Base-by-base conservation (phyloP, 35 echinoderm and acorn worm genomes). In the Lytechinus pictus region DNA sequence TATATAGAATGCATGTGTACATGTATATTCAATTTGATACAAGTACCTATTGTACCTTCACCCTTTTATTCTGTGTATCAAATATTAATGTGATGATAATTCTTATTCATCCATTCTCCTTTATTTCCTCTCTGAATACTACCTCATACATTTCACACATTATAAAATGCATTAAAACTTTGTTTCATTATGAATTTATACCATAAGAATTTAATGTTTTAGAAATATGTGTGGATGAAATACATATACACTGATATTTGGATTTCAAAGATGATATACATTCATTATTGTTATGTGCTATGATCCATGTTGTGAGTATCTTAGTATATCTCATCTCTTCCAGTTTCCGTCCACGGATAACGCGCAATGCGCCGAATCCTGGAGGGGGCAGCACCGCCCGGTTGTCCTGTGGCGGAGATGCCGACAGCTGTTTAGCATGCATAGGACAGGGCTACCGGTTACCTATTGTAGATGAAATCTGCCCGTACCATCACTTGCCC, bases 401-500 rank as follows among this genome's bases (percentile, higher is more conserved):
- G 87, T 94, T 86, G 53, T 93, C 92, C 92, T 93, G 92, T 24
- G 92, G 92, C 14, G 92, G 92, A 16, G 92, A 53, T 14, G 55
- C 55, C 44, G 97, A 95, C 71, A 94, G 97, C 60, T 95, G 95
- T 87, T 95, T 92, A 66, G 96, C 93, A 54, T 97, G 95, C 72
- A 79, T 96, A 87, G 93, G 97, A 93, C 94, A 96, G 94, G 95
- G 96, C 97, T 99, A 91, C 88, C 97, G 98, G 27, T 96, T 99
- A 54, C 97, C 98, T 55, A 93, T 99, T 90, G 96, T 95, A 94
- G 97, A 99, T 96, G 92, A 97, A 87, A 79, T 89, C 66, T 99
- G 98, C 93, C 98, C 98, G 91, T 99, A 97, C 95, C 98, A 99
- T 95, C 98, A 99, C 92, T 95, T 96, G 89, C 66, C 94, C 87